These are phyloP conservation scores for Natator depressus DNA, from an alignment of 2,113 vertebrate species.

Conservation along the genomic window DNA sequence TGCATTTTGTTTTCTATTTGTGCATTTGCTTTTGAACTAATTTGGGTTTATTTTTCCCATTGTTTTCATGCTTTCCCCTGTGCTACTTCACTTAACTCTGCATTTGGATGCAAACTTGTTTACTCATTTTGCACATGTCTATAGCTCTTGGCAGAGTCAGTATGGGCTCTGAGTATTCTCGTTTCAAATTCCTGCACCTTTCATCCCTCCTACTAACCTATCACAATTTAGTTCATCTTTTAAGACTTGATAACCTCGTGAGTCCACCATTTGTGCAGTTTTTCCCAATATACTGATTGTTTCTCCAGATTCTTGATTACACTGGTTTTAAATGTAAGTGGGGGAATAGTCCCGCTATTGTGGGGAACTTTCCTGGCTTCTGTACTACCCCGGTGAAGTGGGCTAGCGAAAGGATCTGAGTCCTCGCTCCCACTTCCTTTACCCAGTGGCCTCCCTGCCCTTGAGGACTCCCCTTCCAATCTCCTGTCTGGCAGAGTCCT, in stretches of 20 bases:
- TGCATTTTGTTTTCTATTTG: neutral
- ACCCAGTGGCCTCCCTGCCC: too few species aligned
- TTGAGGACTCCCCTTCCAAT: too few species aligned
- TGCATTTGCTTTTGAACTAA: neutral
- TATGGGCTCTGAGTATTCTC: neutral
- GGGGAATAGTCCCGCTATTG: too few species aligned
- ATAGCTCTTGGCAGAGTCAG: neutral
- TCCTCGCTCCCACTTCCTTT: too few species aligned
- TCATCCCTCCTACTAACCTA: neutral
- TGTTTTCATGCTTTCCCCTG: neutral
- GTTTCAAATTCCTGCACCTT: neutral
- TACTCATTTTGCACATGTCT: neutral
- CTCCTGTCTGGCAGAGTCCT: too few species aligned
- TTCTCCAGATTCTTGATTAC: neutral
- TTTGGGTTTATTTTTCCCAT: neutral
- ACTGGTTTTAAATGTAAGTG: neutral
- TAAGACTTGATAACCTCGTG: neutral
- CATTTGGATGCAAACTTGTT: neutral
- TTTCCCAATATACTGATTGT: neutral
- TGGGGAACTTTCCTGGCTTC: too few species aligned
- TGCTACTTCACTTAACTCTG: neutral
- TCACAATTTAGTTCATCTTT: neutral
- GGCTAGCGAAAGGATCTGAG: too few species aligned
- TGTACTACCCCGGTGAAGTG: too few species aligned
- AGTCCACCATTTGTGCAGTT: neutral